Base-by-base conservation (phyloP, 2,113 vertebrate genomes). In the Malurus cyaneus region DNA sequence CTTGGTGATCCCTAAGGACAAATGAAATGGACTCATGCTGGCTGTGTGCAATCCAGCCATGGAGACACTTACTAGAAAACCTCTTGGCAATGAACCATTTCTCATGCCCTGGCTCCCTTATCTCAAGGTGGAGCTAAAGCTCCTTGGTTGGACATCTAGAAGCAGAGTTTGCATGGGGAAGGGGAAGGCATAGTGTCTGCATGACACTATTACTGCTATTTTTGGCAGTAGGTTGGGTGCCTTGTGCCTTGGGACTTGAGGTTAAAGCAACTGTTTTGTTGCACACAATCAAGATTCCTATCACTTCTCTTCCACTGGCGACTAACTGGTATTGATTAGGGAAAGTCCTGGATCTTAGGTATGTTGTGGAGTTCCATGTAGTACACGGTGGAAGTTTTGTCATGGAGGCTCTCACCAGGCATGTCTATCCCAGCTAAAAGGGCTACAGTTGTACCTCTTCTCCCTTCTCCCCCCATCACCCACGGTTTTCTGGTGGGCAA, bases 151-250 rank as follows among this genome's bases (percentile, higher is more conserved):
- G 47, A 28, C 0, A 0, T 16, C n/a, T 73, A 28, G 53, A 59
- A 66, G 72, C 81, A 76, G 39, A 71, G 21, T 52, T 89, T 70
- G n/a, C 2, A 0, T 14, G 31, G 19, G 1, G 0, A 73, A 77
- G 7, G 1, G 42, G 36, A 61, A 0, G 4, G 20, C 52, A 34
- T 79, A 1, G 0, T 29, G n/a, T 29, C 54, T 80, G 69, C 18
- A 52, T 29, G 23, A 31, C 23, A 46, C 19, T 17, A 6, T 19
- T 59, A 16, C 18, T 82, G 67, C 26, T 41, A 23, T 67, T 85
- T 85, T 72, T 76, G 71, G 66, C 34, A 36, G 12, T 2, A 59
- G 15, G 3, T 23, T 86, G 42, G 17, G 17, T 59, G 20, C 47
- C 17, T 74, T 2, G 0, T 62, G 61, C 23, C 12, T 29, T 91